These are phyloP conservation scores for Halyomorpha halys DNA, from an alignment of 1,140 invertebrate species.

Conservation along the genomic window DNA sequence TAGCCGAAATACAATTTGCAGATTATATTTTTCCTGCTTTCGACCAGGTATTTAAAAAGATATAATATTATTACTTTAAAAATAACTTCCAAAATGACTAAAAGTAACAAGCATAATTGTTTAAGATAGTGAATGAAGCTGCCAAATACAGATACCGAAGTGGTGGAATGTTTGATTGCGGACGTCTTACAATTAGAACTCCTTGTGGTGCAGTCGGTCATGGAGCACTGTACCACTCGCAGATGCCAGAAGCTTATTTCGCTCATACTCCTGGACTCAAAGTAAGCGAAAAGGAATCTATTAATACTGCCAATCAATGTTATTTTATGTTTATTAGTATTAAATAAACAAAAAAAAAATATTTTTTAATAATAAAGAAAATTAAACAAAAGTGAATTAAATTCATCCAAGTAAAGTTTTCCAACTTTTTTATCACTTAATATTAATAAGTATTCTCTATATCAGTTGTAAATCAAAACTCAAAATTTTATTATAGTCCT, in stretches of 20 bases:
- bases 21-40: constrained; percentile 99
- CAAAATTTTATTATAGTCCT: no score
- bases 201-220: constrained; percentile 83
- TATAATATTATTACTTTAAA: no score
- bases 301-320: no score
- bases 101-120: constrained; percentile 15
- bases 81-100: no score
- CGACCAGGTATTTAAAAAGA: constrained; percentile 66
- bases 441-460: no score
- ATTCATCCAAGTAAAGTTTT: no score
- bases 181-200: constrained; percentile 79
- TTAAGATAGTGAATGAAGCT: constrained; percentile 73
- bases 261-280: constrained; percentile 93
- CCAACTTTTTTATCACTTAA: no score
- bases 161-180: constrained; percentile 82
- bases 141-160: constrained; percentile 92
- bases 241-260: constrained; percentile 96
- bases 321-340: not conserved
- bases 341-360: no score
- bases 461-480: no score
- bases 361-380: no score
- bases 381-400: no score
- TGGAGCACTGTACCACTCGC: constrained; percentile 95
- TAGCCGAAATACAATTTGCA: constrained; percentile 99
- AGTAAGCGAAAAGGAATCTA: constrained; percentile 39